phyloP scores from a whole-genome alignment of 2,797 vertebrate genomes.

The Mastacembelus armatus region DNA sequence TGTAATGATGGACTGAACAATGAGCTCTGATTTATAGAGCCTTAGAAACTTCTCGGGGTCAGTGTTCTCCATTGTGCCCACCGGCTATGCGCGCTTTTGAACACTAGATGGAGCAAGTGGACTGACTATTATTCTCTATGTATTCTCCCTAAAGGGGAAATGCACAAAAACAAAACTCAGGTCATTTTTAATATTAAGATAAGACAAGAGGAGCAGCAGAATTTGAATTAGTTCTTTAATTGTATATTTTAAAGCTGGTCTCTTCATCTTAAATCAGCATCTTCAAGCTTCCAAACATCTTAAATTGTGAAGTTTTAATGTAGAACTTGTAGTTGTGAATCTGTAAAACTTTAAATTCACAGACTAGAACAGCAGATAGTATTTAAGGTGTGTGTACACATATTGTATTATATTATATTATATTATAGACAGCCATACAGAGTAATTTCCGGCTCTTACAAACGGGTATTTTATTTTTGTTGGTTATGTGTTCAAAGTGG shows the following conservation, averaged over 20 bases:
- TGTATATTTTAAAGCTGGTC: background rate
- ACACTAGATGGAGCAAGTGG: conserved; percentile 76
- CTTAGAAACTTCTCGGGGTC: background rate
- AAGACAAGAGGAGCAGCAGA: background rate
- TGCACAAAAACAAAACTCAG: background rate
- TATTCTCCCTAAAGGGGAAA: background rate
- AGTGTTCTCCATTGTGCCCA: fast-evolving
- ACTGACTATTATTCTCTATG: background rate
- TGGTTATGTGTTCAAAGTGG: conserved; percentile 9
- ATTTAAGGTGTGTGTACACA: background rate
- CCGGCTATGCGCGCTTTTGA: background rate
- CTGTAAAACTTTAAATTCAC: background rate
- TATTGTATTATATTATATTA: background rate
- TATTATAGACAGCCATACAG: background rate
- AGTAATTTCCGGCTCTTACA: background rate
- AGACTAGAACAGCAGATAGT: background rate
- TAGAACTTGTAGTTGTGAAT: no score
- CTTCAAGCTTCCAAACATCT: background rate
- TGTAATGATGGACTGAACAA: background rate
- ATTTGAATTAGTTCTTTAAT: background rate
- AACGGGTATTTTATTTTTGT: conserved; percentile 18
- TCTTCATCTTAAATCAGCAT: background rate
- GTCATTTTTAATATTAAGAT: background rate
- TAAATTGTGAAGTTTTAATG: no score
- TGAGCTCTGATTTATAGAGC: background rate